Conservation (phyloP, 2,888 invertebrate species). For the Plagiodera versicolora region DNA sequence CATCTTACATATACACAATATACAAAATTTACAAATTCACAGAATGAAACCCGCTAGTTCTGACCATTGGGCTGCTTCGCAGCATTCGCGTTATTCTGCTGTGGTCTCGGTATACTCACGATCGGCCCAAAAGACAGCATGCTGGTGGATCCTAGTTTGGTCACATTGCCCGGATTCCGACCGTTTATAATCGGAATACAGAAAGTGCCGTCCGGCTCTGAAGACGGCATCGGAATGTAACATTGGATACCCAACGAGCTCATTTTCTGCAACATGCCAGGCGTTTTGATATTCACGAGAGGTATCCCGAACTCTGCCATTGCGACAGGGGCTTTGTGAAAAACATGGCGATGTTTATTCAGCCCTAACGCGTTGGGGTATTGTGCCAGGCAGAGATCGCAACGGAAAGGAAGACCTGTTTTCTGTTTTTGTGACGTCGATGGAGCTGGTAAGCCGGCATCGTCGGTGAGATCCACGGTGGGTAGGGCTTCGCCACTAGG, state of each 20-base stretch:
- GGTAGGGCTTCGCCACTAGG: slow-evolving; percentile 38
- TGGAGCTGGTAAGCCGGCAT: slow-evolving; percentile 53
- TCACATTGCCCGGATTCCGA: slow-evolving; percentile 45
- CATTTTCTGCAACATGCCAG: slow-evolving; percentile 66
- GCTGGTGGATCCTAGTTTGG: slow-evolving; percentile 69
- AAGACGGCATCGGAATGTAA: slow-evolving; percentile 72
- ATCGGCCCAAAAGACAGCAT: slow-evolving; percentile 73
- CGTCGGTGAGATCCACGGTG: slow-evolving; percentile 59
- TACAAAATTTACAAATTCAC: slow-evolving; percentile 25
- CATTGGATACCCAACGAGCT: slow-evolving; percentile 70
- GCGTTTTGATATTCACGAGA: slow-evolving; percentile 71
- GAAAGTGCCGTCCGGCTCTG: slow-evolving; percentile 55
- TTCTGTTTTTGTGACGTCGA: slow-evolving; percentile 51
- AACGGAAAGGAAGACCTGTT: slow-evolving; percentile 58
- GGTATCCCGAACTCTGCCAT: slow-evolving; percentile 71
- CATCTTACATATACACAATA: slow-evolving; percentile 1
- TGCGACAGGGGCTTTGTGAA: slow-evolving; percentile 58
- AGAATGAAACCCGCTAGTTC: slow-evolving; percentile 28
- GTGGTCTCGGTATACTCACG: slow-evolving; percentile 48
- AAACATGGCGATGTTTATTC: slow-evolving; percentile 66
- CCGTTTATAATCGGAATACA: slow-evolving; percentile 66
- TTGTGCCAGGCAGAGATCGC: slow-evolving; percentile 72
- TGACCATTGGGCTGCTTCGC: slow-evolving; percentile 29
- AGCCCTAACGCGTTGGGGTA: slow-evolving; percentile 66
- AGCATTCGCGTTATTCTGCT: slow-evolving; percentile 26